phyloP scores from a whole-genome alignment of 2,888 invertebrate species.

The Troides aeacus region DNA sequence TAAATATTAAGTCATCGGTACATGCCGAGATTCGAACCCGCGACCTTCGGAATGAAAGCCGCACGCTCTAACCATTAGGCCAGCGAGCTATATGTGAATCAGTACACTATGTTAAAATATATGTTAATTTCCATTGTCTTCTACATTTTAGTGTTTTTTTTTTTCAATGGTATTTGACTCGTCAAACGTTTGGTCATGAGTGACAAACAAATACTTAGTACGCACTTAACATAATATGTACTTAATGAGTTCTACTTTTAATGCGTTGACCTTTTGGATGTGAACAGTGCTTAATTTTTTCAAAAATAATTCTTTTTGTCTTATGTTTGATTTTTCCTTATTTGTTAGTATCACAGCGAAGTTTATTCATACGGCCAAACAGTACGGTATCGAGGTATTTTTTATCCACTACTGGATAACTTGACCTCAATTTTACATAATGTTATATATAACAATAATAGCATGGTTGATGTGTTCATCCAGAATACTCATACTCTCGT shows the following conservation, averaged over 20 bases:
- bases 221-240: slow-evolving; percentile 3
- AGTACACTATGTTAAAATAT: not conserved
- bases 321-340: not conserved
- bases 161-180: slow-evolving; percentile 6
- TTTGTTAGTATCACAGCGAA: no score
- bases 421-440: no score
- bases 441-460: no score
- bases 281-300: not conserved
- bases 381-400: no score
- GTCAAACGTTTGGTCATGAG: slow-evolving; percentile 1
- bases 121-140: slow-evolving; percentile 15
- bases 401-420: no score
- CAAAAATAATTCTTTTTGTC: not conserved
- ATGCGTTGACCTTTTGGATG: slow-evolving; percentile 4
- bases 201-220: slow-evolving; percentile 13
- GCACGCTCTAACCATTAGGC: no score
- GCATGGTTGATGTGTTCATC: no score
- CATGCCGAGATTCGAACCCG: no score
- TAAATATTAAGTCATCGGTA: no score
- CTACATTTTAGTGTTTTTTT: not conserved
- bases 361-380: no score
- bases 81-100: not conserved
- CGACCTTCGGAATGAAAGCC: no score
- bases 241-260: slow-evolving; percentile 11
- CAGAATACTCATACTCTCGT: no score